Percentiles rank a stretch among this genome's conserved stretches.
These are phyloP conservation scores for Spinibarbus caldwelli DNA, from an alignment of 2,797 vertebrate genomes.

Conservation along the genomic window DNA sequence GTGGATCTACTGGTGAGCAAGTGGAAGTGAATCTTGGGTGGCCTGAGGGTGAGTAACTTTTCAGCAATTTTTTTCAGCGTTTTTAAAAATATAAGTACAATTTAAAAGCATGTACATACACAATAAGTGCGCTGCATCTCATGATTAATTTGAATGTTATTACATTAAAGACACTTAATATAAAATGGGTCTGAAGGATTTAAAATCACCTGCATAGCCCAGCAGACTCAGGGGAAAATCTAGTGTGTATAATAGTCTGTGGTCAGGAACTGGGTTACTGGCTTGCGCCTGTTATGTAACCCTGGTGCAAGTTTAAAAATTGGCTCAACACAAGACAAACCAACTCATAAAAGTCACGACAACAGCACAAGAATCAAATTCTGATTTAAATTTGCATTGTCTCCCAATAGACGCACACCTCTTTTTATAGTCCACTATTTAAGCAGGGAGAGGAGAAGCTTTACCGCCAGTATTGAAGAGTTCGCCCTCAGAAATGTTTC, in stretches of 20 bases:
- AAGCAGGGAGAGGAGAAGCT: slow-evolving; percentile 70
- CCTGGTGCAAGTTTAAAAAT: slow-evolving; percentile 57
- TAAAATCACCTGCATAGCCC: slow-evolving; percentile 17
- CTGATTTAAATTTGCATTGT: slow-evolving; percentile 71
- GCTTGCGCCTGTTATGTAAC: slow-evolving; percentile 72
- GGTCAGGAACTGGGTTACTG: slow-evolving; percentile 62
- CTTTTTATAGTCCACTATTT: slow-evolving; percentile 73
- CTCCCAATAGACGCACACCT: slow-evolving; percentile 64
- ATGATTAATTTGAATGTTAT: background rate
- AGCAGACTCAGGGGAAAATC: slow-evolving; percentile 6
- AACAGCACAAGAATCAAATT: slow-evolving; percentile 67
- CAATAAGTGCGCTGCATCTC: background rate
- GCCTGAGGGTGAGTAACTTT: background rate
- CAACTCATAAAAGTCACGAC: slow-evolving; percentile 71
- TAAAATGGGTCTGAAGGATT: background rate
- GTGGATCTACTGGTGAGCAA: background rate
- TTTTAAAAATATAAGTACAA: background rate
- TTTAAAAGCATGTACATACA: background rate
- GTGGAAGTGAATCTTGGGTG: background rate
- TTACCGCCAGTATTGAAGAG: slow-evolving; percentile 72
- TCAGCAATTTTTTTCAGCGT: background rate
- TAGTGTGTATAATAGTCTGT: slow-evolving; percentile 19
- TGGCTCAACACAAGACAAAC: slow-evolving; percentile 68
- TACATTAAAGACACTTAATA: slow-evolving; percentile 4
- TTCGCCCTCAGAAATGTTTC: slow-evolving; percentile 70